Evolutionary conservation across 2,888 invertebrate genomes (phyloP), one percentile per base, ranked within the genome.

Genomic region (Bellardia bayeri): DNA sequence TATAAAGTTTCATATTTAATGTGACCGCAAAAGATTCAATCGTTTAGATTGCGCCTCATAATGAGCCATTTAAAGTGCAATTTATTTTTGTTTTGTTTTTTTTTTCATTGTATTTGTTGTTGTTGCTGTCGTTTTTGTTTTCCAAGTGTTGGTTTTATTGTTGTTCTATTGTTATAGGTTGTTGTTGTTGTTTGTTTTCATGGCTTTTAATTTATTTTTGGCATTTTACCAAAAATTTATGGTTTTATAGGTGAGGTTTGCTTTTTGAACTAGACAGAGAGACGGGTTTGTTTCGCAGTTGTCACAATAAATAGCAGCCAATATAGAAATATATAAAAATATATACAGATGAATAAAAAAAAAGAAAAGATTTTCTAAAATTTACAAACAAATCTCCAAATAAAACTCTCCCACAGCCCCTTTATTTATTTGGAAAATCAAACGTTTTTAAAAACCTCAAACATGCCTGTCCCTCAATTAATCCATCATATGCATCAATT

Each of bases 21-120:
- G 87, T 85, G 87, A 87, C 87, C 87, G 80, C 87, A 87, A 85
- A 75, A 87, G 87, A 87, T 87, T 82, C 79, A 82, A 87, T 87
- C 85, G 85, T 85, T 87, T 82, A 75, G 87, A 87, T 85, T 85
- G 82, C 79, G 82, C 78, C 79, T 79, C 82, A 79, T 85, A 87
- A 87, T 87, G 87, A 87, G 87, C 87, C 87, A 82, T 87, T 87
- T 87, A 87, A 85, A 87, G 82, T 79, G 85, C 87, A 87, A 87
- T 87, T 87, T 84, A 84, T 81, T 82, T 75, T 49, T 49, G 37
- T 45, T 33, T 72, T 51, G 51, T 51, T 69, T 49, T 30, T 40
- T 16, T 11, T 71, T n/a, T 14, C 33, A 23, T 23, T 69, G 14
- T 51, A 37, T 14, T 37, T 54, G 2, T 37, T 33, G 37, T 14